phyloP scores from a whole-genome alignment of 2,797 vertebrate genomes.

The Poeciliopsis turneri region DNA sequence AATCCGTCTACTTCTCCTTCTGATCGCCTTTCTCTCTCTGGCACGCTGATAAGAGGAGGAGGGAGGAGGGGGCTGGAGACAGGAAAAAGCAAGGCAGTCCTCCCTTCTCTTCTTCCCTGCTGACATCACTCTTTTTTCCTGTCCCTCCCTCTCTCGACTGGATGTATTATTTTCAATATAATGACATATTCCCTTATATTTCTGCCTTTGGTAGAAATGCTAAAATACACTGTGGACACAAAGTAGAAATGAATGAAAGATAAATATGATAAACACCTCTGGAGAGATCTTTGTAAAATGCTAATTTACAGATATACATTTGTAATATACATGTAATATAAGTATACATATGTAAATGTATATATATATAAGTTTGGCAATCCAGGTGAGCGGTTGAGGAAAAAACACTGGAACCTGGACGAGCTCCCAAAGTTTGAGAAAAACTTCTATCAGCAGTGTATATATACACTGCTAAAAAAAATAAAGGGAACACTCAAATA shows the following conservation, averaged over 20 bases:
- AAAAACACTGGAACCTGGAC: too few relatives aligned
- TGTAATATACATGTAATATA: background rate
- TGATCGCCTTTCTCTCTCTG: conserved; percentile 33
- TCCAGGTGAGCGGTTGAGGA: too few relatives aligned
- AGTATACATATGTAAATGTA: background rate
- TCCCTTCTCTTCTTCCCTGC: conserved; percentile 72
- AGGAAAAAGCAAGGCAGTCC: conserved; percentile 73
- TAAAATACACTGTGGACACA: background rate
- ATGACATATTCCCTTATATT: conserved; percentile 1
- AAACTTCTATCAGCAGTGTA: too few relatives aligned
- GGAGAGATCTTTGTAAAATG: background rate
- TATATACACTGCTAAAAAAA: too few relatives aligned
- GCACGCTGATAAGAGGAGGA: conserved; percentile 48
- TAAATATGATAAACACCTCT: background rate
- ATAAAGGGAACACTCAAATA: too few relatives aligned
- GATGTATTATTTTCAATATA: conserved; percentile 60
- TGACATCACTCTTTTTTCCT: conserved; percentile 85
- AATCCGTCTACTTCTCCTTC: conserved; percentile 35
- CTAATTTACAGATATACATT: too few relatives aligned
- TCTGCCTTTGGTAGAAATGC: background rate
- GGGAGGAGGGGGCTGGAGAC: conserved; percentile 38
- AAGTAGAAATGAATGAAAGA: background rate
- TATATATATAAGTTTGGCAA: background rate
- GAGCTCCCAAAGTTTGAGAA: too few relatives aligned
- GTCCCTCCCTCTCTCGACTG: conserved; percentile 72